A percentile compares a stretch with the other conserved stretches of the same genome.
These are phyloP conservation scores for Megalops atlanticus DNA, from an alignment of 2,113 vertebrate genomes.

Conservation along the genomic window DNA sequence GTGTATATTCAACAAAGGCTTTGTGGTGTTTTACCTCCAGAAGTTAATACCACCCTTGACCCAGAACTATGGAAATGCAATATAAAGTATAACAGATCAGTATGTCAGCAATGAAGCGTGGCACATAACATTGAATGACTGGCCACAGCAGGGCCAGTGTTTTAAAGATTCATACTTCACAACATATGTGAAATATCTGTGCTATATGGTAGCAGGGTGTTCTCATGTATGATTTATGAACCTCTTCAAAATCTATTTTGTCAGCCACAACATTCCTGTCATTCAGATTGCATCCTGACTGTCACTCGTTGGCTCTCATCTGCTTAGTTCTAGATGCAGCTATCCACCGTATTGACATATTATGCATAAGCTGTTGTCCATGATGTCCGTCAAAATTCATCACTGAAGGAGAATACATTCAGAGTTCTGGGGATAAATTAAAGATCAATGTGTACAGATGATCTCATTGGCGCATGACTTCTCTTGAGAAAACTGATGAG, in stretches of 20 bases:
- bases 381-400: not conserved
- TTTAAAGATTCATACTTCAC: not conserved
- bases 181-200: not conserved
- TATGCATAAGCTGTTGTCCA: not conserved
- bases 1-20: too few species aligned
- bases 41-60: not conserved
- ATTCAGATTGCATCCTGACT: not conserved
- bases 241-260: not conserved
- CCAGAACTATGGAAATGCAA: not conserved
- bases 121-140: not conserved
- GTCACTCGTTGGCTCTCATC: not conserved
- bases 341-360: not conserved
- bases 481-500: not conserved
- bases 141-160: not conserved
- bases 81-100: not conserved
- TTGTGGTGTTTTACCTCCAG: constrained; percentile 2
- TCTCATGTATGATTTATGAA: not conserved
- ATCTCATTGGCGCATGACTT: not conserved
- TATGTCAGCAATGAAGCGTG: not conserved
- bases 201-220: not conserved
- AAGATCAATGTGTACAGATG: not conserved
- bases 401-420: not conserved
- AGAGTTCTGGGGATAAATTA: not conserved
- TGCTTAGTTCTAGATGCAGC: not conserved
- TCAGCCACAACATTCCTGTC: not conserved